phyloP scores from a whole-genome alignment of 2,888 invertebrate genomes.

The Yponomeuta sedellus region DNA sequence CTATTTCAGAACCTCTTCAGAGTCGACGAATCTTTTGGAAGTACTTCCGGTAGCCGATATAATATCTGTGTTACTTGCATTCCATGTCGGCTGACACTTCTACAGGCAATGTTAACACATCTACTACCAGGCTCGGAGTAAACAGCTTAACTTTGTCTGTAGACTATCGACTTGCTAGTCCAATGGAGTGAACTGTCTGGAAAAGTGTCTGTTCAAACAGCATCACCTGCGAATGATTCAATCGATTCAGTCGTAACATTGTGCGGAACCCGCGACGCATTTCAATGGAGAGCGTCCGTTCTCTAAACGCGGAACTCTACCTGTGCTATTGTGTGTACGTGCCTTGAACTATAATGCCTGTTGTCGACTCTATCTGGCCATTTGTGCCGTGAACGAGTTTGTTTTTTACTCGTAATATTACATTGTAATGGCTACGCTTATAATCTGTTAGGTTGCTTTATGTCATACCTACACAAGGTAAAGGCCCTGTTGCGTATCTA shows the following conservation, averaged over 20 bases:
- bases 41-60: background rate
- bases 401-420: constrained; percentile 9
- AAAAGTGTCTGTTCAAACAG: background rate
- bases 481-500: no score
- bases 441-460: background rate
- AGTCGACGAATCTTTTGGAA: background rate
- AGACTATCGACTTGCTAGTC: background rate
- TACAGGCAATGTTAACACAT: no score
- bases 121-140: no score
- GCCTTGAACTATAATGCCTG: constrained; percentile 34
- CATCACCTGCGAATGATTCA: background rate
- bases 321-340: constrained; percentile 31
- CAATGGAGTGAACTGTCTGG: background rate
- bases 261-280: constrained; percentile 11
- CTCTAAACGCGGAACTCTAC: constrained; percentile 32
- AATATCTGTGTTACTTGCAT: no score
- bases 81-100: no score
- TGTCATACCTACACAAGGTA: background rate
- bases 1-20: background rate
- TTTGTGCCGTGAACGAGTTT: constrained; percentile 20
- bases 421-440: background rate
- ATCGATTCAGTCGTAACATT: constrained; percentile 2
- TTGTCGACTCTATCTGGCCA: constrained; percentile 21
- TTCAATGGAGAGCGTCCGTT: constrained; percentile 30
- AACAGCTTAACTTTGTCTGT: no score